These are phyloP conservation scores for Philotrypesis tridentata DNA, from an alignment of 1,140 invertebrate species.

Conservation along the genomic window DNA sequence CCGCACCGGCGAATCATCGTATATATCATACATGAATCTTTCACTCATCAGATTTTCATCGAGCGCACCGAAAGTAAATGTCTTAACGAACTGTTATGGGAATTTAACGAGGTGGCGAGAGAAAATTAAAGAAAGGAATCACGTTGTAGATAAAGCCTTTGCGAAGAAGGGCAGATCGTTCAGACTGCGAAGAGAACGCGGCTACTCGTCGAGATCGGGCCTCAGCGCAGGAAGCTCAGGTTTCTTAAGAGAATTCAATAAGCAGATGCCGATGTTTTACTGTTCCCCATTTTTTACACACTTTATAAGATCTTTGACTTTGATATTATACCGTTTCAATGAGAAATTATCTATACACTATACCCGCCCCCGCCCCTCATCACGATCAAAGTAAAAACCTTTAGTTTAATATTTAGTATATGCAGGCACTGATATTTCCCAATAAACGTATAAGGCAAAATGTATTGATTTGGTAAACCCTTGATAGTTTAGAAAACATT, in stretches of 20 bases:
- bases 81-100: background rate
- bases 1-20: too few species aligned
- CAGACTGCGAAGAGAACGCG: conserved; percentile 38
- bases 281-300: background rate
- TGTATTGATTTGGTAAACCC: background rate
- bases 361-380: too few species aligned
- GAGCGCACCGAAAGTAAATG: background rate
- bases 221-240: conserved; percentile 43
- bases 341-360: background rate
- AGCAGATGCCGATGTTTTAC: conserved; percentile 12
- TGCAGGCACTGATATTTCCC: background rate
- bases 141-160: conserved; percentile 44
- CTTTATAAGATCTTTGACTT: background rate
- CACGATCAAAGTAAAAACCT: background rate
- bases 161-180: conserved; percentile 49
- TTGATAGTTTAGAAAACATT: background rate
- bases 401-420: background rate
- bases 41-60: too few species aligned
- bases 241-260: conserved; percentile 21
- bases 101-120: background rate
- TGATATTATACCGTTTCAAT: too few species aligned
- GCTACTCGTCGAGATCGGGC: conserved; percentile 24
- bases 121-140: background rate
- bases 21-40: too few species aligned
- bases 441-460: too few species aligned